Conservation (phyloP, 2,113 vertebrate genomes). For the Notothenia rossii region DNA sequence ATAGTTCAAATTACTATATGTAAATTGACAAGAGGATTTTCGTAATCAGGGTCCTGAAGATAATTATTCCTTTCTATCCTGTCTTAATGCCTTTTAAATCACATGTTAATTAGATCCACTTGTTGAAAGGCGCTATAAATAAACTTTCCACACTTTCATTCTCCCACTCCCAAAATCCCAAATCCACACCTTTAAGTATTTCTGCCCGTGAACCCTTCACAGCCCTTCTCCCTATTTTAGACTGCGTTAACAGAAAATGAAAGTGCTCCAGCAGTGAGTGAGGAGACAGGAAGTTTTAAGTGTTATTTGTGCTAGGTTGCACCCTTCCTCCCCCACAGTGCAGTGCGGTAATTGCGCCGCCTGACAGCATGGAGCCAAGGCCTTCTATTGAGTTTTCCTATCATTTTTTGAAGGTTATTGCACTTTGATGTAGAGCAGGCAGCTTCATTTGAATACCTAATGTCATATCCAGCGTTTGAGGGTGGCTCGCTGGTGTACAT, state of each 20-base stretch:
- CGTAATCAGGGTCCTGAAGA: background rate
- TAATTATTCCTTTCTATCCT: background rate
- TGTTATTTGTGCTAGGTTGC: constrained; percentile 62
- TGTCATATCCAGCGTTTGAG: constrained; percentile 37
- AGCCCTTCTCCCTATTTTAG: background rate
- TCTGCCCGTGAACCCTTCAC: constrained; percentile 3
- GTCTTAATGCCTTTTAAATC: background rate
- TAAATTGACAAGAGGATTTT: background rate
- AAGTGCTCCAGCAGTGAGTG: constrained; percentile 24
- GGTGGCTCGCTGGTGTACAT: constrained; percentile 43
- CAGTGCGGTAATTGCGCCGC: constrained; percentile 57
- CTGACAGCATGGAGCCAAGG: constrained; percentile 59
- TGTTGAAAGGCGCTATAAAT: constrained; percentile 9
- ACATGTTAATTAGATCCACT: background rate
- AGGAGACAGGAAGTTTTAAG: constrained; percentile 52
- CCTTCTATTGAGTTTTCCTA: constrained; percentile 72
- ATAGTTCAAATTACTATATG: background rate
- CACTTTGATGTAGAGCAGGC: constrained; percentile 63
- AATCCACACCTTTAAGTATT: constrained; percentile 7
- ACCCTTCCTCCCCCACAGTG: constrained; percentile 56
- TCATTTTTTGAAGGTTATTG: constrained; percentile 68
- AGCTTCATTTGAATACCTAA: constrained; percentile 62
- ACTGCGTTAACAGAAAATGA: constrained; percentile 17
- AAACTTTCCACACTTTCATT: constrained; percentile 1
- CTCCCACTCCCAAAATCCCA: background rate